Evolutionary conservation across 1,140 invertebrate genomes (phyloP), one percentile per base, ranked within the genome.

Genomic region (Drosophila kikkawai): DNA sequence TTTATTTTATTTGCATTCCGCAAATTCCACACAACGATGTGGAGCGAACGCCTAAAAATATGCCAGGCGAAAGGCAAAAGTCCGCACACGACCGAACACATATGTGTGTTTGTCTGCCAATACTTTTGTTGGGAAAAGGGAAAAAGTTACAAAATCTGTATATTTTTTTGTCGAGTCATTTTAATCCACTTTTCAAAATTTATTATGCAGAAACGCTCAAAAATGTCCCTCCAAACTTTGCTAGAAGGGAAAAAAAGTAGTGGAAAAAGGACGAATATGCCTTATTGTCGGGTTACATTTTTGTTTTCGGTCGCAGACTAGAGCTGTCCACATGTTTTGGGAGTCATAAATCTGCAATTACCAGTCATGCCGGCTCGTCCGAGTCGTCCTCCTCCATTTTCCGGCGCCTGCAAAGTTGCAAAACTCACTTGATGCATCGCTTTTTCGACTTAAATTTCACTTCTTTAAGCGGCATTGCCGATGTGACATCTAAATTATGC

Each of bases 151-250:
- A 22, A 42, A 79, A 75, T 79, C 63, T 81, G 59, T 75, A 29
- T 82, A 66, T 78, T 68, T 69, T 67, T 70, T 74, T 26, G 39
- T 32, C 22, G 9, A 60, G 68, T 53, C 68, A 80, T 82, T 86
- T 85, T 86, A 86, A 85, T 80, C 82, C 82, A 85, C 78, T 85
- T 84, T 84, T 81, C 51, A 81, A 63, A 84, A 84, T 85, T 84
- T 85, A 82, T 85, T 86, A 86, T 86, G 79, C 82, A 85, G 79
- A 86, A 86, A 75, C 75, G 75, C 44, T 86, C 82, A 58, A 60
- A 85, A 70, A 85, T 83, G 58, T 65, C 48, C 37, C 63, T 61
- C 63, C 53, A 63, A 81, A 82, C 41, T 84, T 84, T 64, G 19
- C 37, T 11, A n/a, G 11, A 11, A 12, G 11, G 4, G 1, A 13